Base-by-base conservation (phyloP, 2,888 invertebrate species). In the Neelides folsomi region DNA sequence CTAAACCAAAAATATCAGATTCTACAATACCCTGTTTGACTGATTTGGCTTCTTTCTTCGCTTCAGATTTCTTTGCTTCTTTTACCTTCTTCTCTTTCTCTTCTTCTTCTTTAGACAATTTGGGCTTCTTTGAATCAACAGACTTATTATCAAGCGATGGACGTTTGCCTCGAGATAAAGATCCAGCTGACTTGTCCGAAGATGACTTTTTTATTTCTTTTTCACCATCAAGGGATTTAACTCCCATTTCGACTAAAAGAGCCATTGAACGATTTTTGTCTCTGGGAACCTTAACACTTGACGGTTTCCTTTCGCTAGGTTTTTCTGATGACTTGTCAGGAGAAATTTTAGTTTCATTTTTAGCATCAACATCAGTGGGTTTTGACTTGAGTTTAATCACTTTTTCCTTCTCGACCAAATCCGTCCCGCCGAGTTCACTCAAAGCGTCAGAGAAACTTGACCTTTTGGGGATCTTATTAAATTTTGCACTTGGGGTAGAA, bases 1-100 rank as follows among this genome's bases (percentile, higher is more conserved):
- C 90, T 70, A 92, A 90, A 82, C 90, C 90, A 69, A 94, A 94
- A 72, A 89, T 82, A 66, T 86, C 87, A 68, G 90, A 90, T 70
- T 94, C 94, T 68, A 87, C 82, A 45, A 64, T 39, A 27, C 52
- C 47, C 1, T 20, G 15, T 34, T 38, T 52, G 7, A 18, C 9
- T 20, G n/a, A 13, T 34, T n/a, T 18, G 4, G 16, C 12, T n/a
- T 18, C 7, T 6, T 7, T 75, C 64, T 78, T 77, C 54, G 48
- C 47, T 39, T 69, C 68, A 43, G 68, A 70, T 51, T 56, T 72
- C 71, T 54, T 66, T 60, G 59, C 72, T 75, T 49, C 75, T 74
- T 62, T 61, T 13, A 47, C 52, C 45, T 52, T 53, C 51, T 61
- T 58, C 43, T 50, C 48, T 44, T 64, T 59, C 48, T 52, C 54